phyloP scores from a whole-genome alignment of 2,888 invertebrate species.

The Teleiodes luculella region DNA sequence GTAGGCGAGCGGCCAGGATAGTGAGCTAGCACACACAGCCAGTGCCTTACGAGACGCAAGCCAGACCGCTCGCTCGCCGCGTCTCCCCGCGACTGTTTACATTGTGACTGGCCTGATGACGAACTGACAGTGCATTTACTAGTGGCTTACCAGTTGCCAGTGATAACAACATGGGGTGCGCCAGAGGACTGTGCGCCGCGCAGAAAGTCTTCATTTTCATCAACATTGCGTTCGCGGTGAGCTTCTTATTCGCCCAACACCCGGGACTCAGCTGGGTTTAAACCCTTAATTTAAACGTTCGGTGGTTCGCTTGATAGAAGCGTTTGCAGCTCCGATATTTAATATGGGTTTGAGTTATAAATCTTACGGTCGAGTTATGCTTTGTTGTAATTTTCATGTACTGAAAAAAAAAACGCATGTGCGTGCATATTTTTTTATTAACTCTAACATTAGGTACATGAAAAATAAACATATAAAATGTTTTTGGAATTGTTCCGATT shows the following conservation, averaged over 20 bases:
- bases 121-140: not conserved
- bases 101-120: conserved; percentile 1
- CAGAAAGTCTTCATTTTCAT: conserved; percentile 71
- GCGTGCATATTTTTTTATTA: no score
- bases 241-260: conserved; percentile 13
- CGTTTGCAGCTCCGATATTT: not conserved
- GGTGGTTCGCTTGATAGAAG: not conserved
- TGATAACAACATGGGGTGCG: conserved; percentile 52
- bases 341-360: not conserved
- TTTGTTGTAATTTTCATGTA: no score
- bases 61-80: conserved; percentile 21
- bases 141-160: not conserved
- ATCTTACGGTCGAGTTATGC: no score
- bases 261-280: not conserved
- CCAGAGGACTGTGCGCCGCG: conserved; percentile 56
- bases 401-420: no score
- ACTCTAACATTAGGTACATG: no score
- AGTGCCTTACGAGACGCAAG: conserved; percentile 64
- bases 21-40: conserved; percentile 22
- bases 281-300: not conserved
- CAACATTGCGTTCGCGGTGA: conserved; percentile 71
- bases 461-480: no score
- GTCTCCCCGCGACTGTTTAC: conserved; percentile 14
- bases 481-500: no score
- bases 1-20: conserved; percentile 11